Conservation (phyloP, 2,888 invertebrate genomes). For the Malthinus seriepunctatus region DNA sequence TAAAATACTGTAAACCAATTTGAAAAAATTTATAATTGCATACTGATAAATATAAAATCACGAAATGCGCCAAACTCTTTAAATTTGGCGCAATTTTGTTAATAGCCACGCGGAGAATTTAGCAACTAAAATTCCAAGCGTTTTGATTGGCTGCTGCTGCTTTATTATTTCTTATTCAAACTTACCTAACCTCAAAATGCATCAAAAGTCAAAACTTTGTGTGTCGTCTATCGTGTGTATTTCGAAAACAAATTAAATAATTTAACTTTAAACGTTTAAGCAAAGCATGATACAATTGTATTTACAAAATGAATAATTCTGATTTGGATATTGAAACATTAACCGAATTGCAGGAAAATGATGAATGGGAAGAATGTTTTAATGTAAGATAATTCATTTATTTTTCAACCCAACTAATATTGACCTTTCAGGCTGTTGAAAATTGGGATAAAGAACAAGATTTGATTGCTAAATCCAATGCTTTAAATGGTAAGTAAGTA, state of each 20-base stretch:
- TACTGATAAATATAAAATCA: too few species aligned
- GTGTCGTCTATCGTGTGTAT: too few species aligned
- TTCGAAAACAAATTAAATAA: background rate
- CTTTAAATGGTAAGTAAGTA: slow-evolving; percentile 16
- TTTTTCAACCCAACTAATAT: background rate
- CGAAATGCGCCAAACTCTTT: too few species aligned
- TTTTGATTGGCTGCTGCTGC: too few species aligned
- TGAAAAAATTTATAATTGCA: too few species aligned
- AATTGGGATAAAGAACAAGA: slow-evolving; percentile 26
- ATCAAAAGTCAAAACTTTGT: background rate
- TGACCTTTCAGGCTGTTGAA: slow-evolving; percentile 16
- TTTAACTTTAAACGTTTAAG: background rate
- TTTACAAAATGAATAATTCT: background rate
- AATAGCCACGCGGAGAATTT: too few species aligned
- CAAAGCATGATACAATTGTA: background rate
- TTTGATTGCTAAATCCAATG: slow-evolving; percentile 29
- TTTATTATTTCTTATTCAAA: too few species aligned
- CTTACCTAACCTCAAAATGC: too few species aligned
- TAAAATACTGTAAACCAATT: too few species aligned
- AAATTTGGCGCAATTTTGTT: too few species aligned
- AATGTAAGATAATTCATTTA: slow-evolving; percentile 15
- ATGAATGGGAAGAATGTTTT: slow-evolving; percentile 22
- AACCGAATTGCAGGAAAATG: slow-evolving; percentile 21
- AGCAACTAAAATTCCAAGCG: too few species aligned
- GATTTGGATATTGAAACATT: slow-evolving; percentile 8